Percentiles rank a stretch among this genome's conserved stretches.
Conservation (phyloP, 2,113 vertebrate genomes). For the Ibidorhyncha struthersii region DNA sequence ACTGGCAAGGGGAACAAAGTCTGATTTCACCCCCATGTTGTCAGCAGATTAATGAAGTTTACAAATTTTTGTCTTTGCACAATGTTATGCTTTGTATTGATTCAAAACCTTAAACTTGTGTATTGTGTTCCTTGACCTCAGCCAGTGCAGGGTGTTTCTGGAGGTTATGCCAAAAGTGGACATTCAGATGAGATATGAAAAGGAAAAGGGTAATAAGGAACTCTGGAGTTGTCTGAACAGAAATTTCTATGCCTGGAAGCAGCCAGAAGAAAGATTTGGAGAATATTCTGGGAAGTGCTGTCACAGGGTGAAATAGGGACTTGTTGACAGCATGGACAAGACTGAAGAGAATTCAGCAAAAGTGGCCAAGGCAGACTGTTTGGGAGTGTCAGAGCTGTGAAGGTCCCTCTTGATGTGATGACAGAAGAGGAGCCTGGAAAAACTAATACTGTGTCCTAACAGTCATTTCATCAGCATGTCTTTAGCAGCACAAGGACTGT, state of each 20-base stretch:
- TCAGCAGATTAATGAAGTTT: not conserved
- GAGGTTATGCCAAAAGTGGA: not conserved
- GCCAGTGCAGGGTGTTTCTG: not conserved
- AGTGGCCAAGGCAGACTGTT: not conserved
- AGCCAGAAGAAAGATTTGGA: not conserved
- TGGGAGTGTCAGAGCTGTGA: not conserved
- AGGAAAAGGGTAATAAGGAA: not conserved
- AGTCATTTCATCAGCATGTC: not conserved
- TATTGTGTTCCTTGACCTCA: not conserved
- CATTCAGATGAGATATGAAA: not conserved
- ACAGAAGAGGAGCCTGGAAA: not conserved
- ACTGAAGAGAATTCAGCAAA: not conserved
- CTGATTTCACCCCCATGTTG: not conserved
- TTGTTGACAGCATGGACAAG: not conserved
- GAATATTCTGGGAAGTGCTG: not conserved
- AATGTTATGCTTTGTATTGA: not conserved
- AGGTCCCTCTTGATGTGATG: not conserved
- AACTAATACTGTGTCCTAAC: not conserved
- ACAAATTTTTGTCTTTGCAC: not conserved
- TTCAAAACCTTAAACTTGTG: not conserved
- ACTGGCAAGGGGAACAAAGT: not conserved
- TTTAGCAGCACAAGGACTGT: not conserved
- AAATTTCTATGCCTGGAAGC: not conserved
- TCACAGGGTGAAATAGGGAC: not conserved
- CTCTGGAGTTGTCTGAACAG: not conserved